Percentiles rank a stretch among this genome's conserved stretches.
Conservation (phyloP, 2,888 invertebrate species). For the Laothoe populi region DNA sequence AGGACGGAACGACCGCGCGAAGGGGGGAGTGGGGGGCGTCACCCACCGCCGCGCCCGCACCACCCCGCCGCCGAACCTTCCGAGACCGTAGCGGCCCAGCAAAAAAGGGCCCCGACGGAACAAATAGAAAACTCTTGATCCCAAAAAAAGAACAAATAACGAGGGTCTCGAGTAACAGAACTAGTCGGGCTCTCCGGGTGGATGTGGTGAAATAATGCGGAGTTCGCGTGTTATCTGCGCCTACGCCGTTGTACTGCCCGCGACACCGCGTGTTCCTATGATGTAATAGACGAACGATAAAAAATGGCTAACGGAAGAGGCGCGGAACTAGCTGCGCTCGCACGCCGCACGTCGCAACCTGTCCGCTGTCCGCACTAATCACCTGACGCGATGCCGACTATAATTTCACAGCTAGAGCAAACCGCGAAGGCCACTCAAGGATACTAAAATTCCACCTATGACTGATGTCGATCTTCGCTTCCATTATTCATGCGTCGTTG, state of each 20-base stretch:
- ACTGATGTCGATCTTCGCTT: constrained; percentile 50
- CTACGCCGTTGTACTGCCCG: constrained; percentile 55
- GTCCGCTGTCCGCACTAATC: constrained; percentile 57
- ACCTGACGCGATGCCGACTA: constrained; percentile 55
- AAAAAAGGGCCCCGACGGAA: constrained; percentile 81
- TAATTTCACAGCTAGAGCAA: constrained; percentile 53
- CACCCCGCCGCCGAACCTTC: constrained; percentile 72
- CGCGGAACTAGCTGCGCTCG: constrained; percentile 64
- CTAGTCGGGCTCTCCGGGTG: constrained; percentile 59
- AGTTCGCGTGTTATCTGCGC: constrained; percentile 80
- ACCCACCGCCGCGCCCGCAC: constrained; percentile 44
- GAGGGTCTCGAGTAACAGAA: constrained; percentile 76
- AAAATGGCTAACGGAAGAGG: constrained; percentile 74
- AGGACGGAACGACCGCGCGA: constrained; percentile 79
- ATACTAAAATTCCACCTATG: constrained; percentile 56
- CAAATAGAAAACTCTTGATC: constrained; percentile 78
- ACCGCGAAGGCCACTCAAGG: constrained; percentile 33
- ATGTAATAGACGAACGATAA: constrained; percentile 72
- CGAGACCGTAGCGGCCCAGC: constrained; percentile 72
- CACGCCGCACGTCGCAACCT: constrained; percentile 39
- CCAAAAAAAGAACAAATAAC: constrained; percentile 72
- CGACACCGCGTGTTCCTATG: constrained; percentile 61
- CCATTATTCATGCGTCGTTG: constrained; percentile 63
- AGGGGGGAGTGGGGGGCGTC: constrained; percentile 48
- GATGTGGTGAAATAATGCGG: constrained; percentile 61